These are phyloP conservation scores for Prietella phreatophila DNA, from an alignment of 2,113 vertebrate genomes.

Conservation along the genomic window DNA sequence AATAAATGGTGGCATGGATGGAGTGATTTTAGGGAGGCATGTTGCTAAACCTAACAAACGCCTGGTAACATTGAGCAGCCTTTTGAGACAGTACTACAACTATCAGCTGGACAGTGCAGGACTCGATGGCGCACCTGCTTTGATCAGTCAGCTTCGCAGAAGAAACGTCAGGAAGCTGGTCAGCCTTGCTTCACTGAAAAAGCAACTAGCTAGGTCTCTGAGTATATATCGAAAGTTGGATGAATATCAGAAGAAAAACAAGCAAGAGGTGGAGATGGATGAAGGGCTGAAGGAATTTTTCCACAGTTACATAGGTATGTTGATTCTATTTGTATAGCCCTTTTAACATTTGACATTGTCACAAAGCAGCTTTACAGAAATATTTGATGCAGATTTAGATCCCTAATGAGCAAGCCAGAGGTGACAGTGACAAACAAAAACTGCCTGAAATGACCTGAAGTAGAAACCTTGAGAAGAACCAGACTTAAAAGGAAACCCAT, in stretches of 20 bases:
- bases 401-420: too few relatives aligned
- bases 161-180: slow-evolving; percentile 65
- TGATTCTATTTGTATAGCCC: neutral
- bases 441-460: neutral
- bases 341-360: neutral
- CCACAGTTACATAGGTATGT: slow-evolving; percentile 77
- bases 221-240: slow-evolving; percentile 59
- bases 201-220: slow-evolving; percentile 66
- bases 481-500: neutral
- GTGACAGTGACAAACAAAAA: neutral
- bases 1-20: slow-evolving; percentile 84
- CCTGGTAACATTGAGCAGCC: slow-evolving; percentile 59
- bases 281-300: slow-evolving; percentile 70
- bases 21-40: slow-evolving; percentile 72
- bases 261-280: slow-evolving; percentile 40
- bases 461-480: neutral
- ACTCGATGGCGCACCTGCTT: slow-evolving; percentile 30
- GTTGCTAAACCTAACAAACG: slow-evolving; percentile 48
- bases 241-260: slow-evolving; percentile 1
- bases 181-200: slow-evolving; percentile 51
- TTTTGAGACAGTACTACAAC: slow-evolving; percentile 76
- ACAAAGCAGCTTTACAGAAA: neutral
- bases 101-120: slow-evolving; percentile 56
- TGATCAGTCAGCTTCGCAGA: slow-evolving; percentile 74
- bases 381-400: neutral